phyloP scores from a whole-genome alignment of 2,888 invertebrate genomes.

The Lasioglossum figueresi region DNA sequence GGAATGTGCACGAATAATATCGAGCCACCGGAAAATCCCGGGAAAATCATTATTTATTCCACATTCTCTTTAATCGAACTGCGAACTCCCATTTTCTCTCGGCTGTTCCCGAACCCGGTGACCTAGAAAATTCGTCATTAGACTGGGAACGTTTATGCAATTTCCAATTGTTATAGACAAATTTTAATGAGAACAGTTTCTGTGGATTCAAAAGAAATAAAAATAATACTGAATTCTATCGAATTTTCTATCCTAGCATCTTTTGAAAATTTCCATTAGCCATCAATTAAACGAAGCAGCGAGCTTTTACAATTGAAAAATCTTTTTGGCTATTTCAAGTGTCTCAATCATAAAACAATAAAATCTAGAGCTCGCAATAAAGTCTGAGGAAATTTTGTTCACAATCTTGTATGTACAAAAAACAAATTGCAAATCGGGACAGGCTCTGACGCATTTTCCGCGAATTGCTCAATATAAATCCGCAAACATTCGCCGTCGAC shows the following conservation, averaged over 20 bases:
- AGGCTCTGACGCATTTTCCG: background rate
- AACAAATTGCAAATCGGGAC: background rate
- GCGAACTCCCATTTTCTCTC: background rate
- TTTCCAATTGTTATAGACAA: too few species aligned
- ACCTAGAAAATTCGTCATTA: background rate
- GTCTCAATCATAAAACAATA: background rate
- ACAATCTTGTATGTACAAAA: background rate
- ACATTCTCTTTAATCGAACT: background rate
- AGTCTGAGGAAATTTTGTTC: background rate
- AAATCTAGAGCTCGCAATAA: background rate
- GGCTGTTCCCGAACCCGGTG: background rate
- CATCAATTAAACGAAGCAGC: background rate
- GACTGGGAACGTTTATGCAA: too few species aligned
- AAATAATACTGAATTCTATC: too few species aligned
- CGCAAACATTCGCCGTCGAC: background rate
- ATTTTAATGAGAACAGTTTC: too few species aligned
- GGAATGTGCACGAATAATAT: background rate
- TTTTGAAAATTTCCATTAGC: too few species aligned
- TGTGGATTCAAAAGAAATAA: too few species aligned
- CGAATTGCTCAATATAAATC: background rate
- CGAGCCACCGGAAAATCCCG: background rate
- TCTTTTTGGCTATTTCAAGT: background rate
- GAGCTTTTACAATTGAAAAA: too few species aligned
- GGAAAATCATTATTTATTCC: background rate
- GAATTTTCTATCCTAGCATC: too few species aligned